Percentiles rank a stretch among this genome's conserved stretches.
phyloP scores from a whole-genome alignment of 1,140 invertebrate species.

The Bombus confusus region DNA sequence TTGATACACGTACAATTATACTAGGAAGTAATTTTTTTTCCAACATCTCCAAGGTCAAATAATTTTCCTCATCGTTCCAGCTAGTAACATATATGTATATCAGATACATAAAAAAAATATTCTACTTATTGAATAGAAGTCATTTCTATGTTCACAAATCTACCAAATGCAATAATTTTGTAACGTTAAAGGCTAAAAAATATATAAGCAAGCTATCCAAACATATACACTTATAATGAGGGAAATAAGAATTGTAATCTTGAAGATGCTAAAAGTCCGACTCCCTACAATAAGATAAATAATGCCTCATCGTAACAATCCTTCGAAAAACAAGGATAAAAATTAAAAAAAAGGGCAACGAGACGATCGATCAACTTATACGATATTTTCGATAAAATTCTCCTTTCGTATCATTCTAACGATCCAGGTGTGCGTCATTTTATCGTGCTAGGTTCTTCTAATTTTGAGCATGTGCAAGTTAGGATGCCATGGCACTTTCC shows the following conservation, averaged over 20 bases:
- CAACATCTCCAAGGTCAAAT: neutral
- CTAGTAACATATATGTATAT: neutral
- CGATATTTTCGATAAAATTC: neutral
- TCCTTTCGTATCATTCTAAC: neutral
- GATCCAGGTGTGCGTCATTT: neutral
- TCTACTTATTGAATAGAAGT: neutral
- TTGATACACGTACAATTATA: neutral
- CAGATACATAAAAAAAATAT: neutral
- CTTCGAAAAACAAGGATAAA: neutral
- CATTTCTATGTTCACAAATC: neutral
- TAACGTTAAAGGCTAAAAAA: neutral
- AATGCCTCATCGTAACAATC: neutral
- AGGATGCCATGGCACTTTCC: conserved; percentile 83
- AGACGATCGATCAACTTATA: conserved; percentile 9
- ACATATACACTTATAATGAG: neutral
- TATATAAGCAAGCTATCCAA: neutral
- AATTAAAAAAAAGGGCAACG: neutral
- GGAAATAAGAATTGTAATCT: neutral
- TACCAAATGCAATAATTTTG: neutral
- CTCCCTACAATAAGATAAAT: neutral
- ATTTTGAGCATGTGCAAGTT: conserved; percentile 82
- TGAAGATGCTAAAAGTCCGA: neutral
- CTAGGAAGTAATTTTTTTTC: conserved; percentile 6
- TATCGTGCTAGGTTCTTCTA: conserved; percentile 66
- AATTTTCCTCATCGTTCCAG: neutral